Percentiles rank a stretch among this genome's conserved stretches.
These are phyloP conservation scores for Syrista parreyssii DNA, from an alignment of 2,888 invertebrate species.

Conservation along the genomic window DNA sequence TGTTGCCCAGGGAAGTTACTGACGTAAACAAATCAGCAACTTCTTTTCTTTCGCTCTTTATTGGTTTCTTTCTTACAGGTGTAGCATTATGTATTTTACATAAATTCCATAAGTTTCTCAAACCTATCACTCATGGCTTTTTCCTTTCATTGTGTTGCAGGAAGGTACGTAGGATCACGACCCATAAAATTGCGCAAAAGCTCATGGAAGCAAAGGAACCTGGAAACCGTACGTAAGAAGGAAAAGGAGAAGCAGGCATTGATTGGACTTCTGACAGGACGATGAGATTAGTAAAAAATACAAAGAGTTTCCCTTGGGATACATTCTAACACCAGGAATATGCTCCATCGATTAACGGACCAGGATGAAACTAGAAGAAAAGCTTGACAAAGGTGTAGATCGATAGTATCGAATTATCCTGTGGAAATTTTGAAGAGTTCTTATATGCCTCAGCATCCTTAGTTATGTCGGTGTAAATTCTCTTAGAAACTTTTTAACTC, in stretches of 20 bases:
- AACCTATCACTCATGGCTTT: not conserved
- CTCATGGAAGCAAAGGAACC: constrained; percentile 92
- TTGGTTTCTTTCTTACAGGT: not conserved
- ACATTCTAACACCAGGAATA: not conserved
- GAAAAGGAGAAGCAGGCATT: constrained; percentile 94
- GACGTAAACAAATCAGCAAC: not conserved
- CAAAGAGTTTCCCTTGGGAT: not conserved
- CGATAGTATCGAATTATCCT: not conserved
- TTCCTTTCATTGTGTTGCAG: constrained; percentile 67
- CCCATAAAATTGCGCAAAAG: constrained; percentile 98
- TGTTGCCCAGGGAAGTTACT: not conserved
- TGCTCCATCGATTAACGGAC: not conserved
- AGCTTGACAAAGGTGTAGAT: not conserved
- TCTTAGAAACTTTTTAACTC: not conserved
- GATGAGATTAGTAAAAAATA: constrained; percentile 45
- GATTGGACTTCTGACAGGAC: constrained; percentile 77
- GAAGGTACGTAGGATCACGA: constrained; percentile 97
- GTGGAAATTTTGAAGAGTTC: not conserved
- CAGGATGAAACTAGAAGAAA: not conserved
- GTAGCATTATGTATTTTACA: not conserved
- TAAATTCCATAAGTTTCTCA: not conserved
- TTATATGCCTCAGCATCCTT: not conserved
- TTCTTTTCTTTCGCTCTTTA: not conserved
- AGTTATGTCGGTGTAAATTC: not conserved
- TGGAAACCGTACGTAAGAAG: constrained; percentile 94